Evolutionary conservation across 2,888 invertebrate genomes (phyloP), one percentile per base, ranked within the genome.

Genomic region (Lacanobia oleracea): DNA sequence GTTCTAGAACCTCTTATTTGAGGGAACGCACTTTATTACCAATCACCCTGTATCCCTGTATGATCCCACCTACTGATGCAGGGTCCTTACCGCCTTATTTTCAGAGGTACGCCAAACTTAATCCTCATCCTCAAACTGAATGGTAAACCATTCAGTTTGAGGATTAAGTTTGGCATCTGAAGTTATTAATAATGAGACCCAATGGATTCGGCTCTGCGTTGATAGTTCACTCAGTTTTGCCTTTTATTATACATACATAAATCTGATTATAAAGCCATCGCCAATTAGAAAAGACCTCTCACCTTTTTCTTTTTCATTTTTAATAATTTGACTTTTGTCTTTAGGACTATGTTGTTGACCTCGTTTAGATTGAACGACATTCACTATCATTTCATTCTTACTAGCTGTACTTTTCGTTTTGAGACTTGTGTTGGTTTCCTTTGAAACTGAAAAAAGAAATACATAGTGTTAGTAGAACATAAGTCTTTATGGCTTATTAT

Each of bases 381-480:
- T 84, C 27, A 77, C 63, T 57, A 57, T 8, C n/a, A 37, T 21
- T 79, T 88, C 89, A 71, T 87, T 93, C 75, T 80, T 90, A 77
- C 81, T 83, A 74, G 69, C 78, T 54, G 82, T 67, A 81, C 85
- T 88, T 76, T 82, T 90, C n/a, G 74, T 78, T 89, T 91, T 93
- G 77, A 86, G 82, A 87, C 85, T 89, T 68, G 83, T 67, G 86
- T 89, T 94, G 57, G 70, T 75, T 72, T 92, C 93, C 66, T 87
- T 92, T 59, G 88, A 77, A 88, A 85, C 94, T 94, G 85, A 50
- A 48, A 86, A 50, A 91, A 91, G 50, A 68, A 54, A 33, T 50
- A 45, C 8, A 74, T 50, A 33, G 23, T 72, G 18, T 74, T 40
- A 72, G 4, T 12, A 48, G 18, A 51, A 37, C 50, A 43, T 43